These are phyloP conservation scores for Eolophus roseicapilla DNA, from an alignment of 2,113 vertebrate genomes.

Conservation along the genomic window DNA sequence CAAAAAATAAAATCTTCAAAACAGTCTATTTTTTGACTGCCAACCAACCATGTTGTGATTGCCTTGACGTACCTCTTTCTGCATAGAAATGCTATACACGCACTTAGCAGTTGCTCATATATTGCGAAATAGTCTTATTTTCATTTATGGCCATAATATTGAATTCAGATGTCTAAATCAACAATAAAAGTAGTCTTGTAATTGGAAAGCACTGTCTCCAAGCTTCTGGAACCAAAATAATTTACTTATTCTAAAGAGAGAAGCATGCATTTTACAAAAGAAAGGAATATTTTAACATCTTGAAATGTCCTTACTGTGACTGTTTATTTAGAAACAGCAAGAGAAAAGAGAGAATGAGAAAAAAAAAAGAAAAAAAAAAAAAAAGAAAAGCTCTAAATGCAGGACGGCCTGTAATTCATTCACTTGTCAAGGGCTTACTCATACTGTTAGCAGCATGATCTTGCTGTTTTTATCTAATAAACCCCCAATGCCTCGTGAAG, in stretches of 20 bases:
- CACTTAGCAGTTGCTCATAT: not conserved
- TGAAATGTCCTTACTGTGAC: not conserved
- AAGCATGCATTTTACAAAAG: not conserved
- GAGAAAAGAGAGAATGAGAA: not conserved
- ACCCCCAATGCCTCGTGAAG: not conserved
- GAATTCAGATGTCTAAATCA: not conserved
- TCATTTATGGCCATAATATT: not conserved
- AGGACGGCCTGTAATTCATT: not conserved
- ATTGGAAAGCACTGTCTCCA: not conserved
- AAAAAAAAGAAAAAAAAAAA: too few relatives aligned
- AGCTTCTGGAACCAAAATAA: not conserved
- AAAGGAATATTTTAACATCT: not conserved
- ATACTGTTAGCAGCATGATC: not conserved
- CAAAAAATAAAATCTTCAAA: not conserved
- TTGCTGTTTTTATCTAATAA: not conserved
- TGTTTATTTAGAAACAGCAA: not conserved
- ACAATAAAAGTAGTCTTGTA: not conserved
- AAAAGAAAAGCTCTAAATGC: not conserved
- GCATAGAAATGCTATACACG: not conserved
- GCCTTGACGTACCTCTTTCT: not conserved
- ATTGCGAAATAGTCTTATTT: not conserved
- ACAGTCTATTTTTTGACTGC: not conserved
- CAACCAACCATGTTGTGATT: accelerated
- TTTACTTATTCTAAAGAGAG: not conserved
- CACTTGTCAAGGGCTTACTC: not conserved